Evolutionary conservation across 2,888 invertebrate genomes (phyloP), one percentile per base, ranked within the genome.

Genomic region (Latrodectus hesperus): DNA sequence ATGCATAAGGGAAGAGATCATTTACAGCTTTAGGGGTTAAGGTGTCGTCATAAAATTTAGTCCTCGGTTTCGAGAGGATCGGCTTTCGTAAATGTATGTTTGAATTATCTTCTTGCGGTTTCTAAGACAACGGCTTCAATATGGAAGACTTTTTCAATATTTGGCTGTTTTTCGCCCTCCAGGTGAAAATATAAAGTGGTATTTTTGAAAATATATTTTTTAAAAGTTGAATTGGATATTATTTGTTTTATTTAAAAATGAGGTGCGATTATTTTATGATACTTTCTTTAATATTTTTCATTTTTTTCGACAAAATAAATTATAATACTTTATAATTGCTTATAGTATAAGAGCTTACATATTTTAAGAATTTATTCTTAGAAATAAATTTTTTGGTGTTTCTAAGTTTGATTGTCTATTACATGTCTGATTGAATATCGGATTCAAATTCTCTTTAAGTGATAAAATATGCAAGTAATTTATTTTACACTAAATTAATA

Each of bases 21-120:
- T 38, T 38, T 38, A 38, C 38, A 38, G 38, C 38, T 38, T 38
- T 38, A 6, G 38, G 71, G 75, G 78, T 75, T 79, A 75, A 75
- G 85, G 79, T 85, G 79, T 75, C 85, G 17, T 68, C 79, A 80
- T 85, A 85, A 85, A 85, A 79, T 85, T 85, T 85, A 79, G 68
- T 53, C 8, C 64, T 38, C 22, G 55, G 64, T 55, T 53, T 38
- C 38, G 17, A 26, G 52, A 4, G 73, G 65, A 85, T 85, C 74
- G 16, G 6, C 55, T 85, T 85, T 51, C 85, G 11, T 67, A 9
- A 9, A 22, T 10, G 10, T 55, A 55, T 74, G 55, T 74, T 12
- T 16, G 60, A 60, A 60, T 60, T n/a, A 10, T 55, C 55, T 16
- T 14, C 60, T 6, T 60, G 60, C n/a, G 60, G 60, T n/a, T 16